These are phyloP conservation scores for Cinclus cinclus DNA, from an alignment of 2,113 vertebrate genomes.

Conservation along the genomic window DNA sequence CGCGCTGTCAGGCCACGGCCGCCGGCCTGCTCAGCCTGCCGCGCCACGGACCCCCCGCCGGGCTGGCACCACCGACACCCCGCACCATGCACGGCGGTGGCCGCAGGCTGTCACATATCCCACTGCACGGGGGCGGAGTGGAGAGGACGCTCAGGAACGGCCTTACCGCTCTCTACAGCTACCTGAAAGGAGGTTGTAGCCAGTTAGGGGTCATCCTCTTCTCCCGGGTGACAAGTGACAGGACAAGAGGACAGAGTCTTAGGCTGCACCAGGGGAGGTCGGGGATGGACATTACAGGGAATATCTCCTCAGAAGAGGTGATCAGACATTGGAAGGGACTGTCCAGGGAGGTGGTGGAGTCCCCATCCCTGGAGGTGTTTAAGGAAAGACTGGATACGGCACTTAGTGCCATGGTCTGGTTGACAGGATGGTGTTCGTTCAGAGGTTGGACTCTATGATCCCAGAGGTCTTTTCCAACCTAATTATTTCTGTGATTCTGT, in stretches of 20 bases:
- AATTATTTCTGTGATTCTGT: not conserved
- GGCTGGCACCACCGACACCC: too few relatives aligned
- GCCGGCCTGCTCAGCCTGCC: too few relatives aligned
- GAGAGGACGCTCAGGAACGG: not conserved
- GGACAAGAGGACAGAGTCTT: not conserved
- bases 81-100: too few relatives aligned
- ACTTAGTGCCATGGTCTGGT: not conserved
- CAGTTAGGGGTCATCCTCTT: not conserved
- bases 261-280: not conserved
- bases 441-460: not conserved
- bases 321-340: not conserved
- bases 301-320: not conserved
- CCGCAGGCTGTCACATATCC: not conserved
- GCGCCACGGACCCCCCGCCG: too few relatives aligned
- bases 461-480: not conserved
- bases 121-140: fast-evolving
- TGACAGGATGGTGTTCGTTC: fast-evolving
- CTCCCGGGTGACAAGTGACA: too few relatives aligned
- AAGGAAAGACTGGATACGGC: not conserved
- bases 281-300: not conserved
- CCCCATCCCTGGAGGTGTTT: not conserved
- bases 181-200: not conserved
- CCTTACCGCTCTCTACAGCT: not conserved
- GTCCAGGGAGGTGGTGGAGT: not conserved
- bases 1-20: too few relatives aligned